Conservation (phyloP, 2,888 invertebrate species). For the Hylaea fasciaria region DNA sequence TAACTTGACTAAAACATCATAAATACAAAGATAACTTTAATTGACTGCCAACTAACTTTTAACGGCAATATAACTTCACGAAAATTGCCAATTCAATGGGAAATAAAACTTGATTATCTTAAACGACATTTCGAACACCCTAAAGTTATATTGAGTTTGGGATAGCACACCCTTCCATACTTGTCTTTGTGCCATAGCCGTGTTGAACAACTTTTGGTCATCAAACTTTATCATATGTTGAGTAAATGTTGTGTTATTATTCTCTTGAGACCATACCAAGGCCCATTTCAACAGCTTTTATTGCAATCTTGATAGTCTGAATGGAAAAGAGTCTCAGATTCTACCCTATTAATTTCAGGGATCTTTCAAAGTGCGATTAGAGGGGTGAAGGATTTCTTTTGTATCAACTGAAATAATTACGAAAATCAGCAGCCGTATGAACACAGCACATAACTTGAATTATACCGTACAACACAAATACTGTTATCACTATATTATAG, state of each 20-base stretch:
- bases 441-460: no score
- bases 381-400: no score
- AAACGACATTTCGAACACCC: conserved; percentile 42
- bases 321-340: no score
- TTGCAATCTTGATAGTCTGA: no score
- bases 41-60: conserved; percentile 38
- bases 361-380: no score
- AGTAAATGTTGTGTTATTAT: background rate
- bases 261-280: background rate
- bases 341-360: no score
- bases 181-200: conserved; percentile 13
- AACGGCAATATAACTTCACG: conserved; percentile 34
- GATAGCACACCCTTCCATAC: conserved; percentile 17
- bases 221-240: conserved; percentile 27
- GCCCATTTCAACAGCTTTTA: no score
- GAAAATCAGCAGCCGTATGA: no score
- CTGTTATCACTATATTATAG: background rate
- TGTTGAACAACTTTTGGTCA: conserved; percentile 15
- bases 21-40: conserved; percentile 38
- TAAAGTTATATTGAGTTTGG: conserved; percentile 44
- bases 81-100: conserved; percentile 42
- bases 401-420: no score
- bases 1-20: conserved; percentile 29
- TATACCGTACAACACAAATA: no score
- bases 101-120: conserved; percentile 46